phyloP scores from a whole-genome alignment of 2,797 vertebrate species.

The Hypotaenidia philippensis region DNA sequence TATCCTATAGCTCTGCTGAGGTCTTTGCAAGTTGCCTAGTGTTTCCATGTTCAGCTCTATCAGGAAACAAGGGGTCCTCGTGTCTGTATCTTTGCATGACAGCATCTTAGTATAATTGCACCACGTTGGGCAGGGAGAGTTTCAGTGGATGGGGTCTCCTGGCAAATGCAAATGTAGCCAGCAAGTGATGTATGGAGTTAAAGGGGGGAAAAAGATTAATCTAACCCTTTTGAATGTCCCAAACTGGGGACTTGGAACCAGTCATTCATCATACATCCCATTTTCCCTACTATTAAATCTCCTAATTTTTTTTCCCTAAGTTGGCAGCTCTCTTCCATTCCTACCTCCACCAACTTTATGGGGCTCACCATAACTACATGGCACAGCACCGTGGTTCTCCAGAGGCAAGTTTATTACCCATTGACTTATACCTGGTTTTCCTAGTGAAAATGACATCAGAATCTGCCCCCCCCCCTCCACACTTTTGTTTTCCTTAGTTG shows the following conservation, averaged over 20 bases:
- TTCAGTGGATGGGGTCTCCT: background rate
- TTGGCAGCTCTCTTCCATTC: background rate
- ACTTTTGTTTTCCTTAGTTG: background rate
- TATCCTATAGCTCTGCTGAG: background rate
- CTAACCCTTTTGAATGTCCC: background rate
- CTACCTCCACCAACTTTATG: background rate
- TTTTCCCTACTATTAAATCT: background rate
- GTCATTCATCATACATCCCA: rapidly evolving
- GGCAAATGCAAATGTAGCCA: background rate
- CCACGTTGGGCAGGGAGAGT: rapidly evolving
- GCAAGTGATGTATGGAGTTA: rapidly evolving
- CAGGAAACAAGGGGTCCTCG: background rate
- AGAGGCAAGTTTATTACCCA: background rate
- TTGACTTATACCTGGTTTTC: background rate
- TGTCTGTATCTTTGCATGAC: background rate
- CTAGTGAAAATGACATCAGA: background rate
- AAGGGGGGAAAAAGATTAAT: background rate
- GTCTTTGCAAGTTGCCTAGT: background rate
- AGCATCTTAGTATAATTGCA: background rate
- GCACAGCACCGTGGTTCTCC: background rate
- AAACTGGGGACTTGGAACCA: background rate
- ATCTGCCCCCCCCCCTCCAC: background rate
- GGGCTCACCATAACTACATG: background rate
- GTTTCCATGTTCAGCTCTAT: background rate
- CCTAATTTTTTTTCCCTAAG: background rate